phyloP scores from a whole-genome alignment of 2,113 vertebrate species.

The Daboia siamensis region DNA sequence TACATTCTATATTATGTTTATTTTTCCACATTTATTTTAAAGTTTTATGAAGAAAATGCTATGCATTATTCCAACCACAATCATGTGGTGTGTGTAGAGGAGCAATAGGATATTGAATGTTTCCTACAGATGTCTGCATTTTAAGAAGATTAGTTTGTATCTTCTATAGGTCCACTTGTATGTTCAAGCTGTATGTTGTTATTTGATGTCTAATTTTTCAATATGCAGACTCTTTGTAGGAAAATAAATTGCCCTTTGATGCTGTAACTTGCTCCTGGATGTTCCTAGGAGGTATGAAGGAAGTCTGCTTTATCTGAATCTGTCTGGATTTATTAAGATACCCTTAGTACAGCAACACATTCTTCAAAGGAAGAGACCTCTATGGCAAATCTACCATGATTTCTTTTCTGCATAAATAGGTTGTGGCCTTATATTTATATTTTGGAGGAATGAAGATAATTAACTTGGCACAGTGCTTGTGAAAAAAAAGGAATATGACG shows the following conservation, averaged over 20 bases:
- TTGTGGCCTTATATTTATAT: neutral
- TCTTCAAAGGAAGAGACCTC: neutral
- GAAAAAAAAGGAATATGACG: neutral
- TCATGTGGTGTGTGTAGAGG: neutral
- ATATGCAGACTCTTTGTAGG: neutral
- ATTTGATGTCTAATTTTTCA: neutral
- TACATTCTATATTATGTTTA: neutral
- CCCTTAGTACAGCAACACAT: neutral
- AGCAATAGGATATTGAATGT: neutral
- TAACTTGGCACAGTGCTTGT: neutral
- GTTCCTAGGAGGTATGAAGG: neutral
- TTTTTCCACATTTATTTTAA: neutral
- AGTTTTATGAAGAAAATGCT: neutral
- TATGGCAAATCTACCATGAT: neutral
- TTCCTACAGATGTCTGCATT: neutral
- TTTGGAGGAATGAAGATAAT: neutral
- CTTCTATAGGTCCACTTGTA: neutral
- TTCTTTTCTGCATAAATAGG: neutral
- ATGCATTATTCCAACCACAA: neutral
- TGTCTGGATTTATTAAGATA: neutral
- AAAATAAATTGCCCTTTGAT: neutral
- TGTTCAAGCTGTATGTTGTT: neutral
- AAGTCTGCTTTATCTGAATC: neutral
- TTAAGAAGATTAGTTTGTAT: neutral
- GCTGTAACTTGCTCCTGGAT: neutral